A percentile compares a stretch with the other conserved stretches of the same genome.
These are phyloP conservation scores for Bombus sylvicola DNA, from an alignment of 1,140 invertebrate genomes.

Conservation along the genomic window DNA sequence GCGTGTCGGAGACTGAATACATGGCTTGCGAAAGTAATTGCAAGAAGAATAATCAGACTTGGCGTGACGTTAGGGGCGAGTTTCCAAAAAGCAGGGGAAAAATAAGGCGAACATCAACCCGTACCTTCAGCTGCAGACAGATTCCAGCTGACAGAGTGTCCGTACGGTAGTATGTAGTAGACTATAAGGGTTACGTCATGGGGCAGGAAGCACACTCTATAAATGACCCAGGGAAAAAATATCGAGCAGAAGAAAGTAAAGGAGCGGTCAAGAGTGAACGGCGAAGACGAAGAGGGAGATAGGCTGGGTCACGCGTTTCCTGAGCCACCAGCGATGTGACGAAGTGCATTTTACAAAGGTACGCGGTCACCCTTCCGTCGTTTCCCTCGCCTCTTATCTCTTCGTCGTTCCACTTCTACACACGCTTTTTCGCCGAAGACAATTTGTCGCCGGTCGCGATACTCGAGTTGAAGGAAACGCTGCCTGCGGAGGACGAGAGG, in stretches of 20 bases:
- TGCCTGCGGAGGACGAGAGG: not conserved
- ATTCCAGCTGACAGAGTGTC: slow-evolving; percentile 44
- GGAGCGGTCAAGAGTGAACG: slow-evolving; percentile 35
- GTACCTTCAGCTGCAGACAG: slow-evolving; percentile 40
- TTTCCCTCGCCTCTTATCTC: not conserved
- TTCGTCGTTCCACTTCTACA: not conserved
- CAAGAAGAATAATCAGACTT: slow-evolving; percentile 13
- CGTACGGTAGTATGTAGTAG: slow-evolving; percentile 36
- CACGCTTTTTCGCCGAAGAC: not conserved
- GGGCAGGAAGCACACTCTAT: not conserved
- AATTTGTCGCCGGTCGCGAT: slow-evolving; percentile 25
- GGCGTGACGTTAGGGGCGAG: not conserved
- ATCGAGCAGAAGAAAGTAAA: slow-evolving; percentile 46
- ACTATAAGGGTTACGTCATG: slow-evolving; percentile 41
- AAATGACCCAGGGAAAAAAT: slow-evolving; percentile 47
- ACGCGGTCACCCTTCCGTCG: not conserved
- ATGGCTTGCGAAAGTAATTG: not conserved
- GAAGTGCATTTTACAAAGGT: slow-evolving; percentile 44
- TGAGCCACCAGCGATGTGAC: not conserved
- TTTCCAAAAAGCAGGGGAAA: not conserved
- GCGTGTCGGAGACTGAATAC: not conserved
- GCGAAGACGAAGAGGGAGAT: slow-evolving; percentile 8
- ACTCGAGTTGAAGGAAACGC: not conserved
- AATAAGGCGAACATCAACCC: no score
- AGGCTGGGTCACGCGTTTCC: slow-evolving; percentile 46